Percentiles rank a stretch among this genome's conserved stretches.
Conservation (phyloP, 2,113 vertebrate species). For the Malurus melanocephalus region DNA sequence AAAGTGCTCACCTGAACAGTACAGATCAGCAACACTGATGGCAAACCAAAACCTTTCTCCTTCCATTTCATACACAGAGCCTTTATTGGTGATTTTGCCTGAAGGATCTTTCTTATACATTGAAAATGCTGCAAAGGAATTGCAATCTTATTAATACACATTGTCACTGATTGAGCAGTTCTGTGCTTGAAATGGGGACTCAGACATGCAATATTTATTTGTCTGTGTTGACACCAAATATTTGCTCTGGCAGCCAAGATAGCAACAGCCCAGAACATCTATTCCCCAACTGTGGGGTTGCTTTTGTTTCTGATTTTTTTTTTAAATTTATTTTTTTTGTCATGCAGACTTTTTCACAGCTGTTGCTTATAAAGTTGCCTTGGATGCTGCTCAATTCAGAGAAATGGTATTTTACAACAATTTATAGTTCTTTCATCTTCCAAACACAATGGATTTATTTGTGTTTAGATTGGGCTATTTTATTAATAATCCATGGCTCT, state of each 20-base stretch:
- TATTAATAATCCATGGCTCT: neutral
- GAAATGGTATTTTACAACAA: neutral
- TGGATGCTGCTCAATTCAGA: neutral
- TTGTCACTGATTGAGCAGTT: neutral
- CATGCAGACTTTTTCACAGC: conserved; percentile 15
- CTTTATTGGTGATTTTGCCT: neutral
- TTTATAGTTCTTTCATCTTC: conserved; percentile 26
- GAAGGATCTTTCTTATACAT: neutral
- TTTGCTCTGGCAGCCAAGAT: neutral
- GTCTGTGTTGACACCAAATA: neutral
- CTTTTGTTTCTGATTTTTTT: neutral
- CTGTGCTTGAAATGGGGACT: neutral
- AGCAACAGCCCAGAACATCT: neutral
- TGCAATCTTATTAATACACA: neutral
- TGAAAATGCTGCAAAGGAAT: neutral
- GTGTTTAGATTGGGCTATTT: conserved; percentile 26
- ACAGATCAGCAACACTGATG: neutral
- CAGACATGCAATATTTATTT: neutral
- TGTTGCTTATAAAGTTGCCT: neutral
- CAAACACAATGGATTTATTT: neutral
- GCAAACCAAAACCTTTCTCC: neutral
- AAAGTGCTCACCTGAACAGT: neutral
- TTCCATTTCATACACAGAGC: neutral
- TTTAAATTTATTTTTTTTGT: neutral
- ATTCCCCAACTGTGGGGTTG: neutral